Conservation (phyloP, 1,140 invertebrate genomes). For the Megalonaias nervosa region DNA sequence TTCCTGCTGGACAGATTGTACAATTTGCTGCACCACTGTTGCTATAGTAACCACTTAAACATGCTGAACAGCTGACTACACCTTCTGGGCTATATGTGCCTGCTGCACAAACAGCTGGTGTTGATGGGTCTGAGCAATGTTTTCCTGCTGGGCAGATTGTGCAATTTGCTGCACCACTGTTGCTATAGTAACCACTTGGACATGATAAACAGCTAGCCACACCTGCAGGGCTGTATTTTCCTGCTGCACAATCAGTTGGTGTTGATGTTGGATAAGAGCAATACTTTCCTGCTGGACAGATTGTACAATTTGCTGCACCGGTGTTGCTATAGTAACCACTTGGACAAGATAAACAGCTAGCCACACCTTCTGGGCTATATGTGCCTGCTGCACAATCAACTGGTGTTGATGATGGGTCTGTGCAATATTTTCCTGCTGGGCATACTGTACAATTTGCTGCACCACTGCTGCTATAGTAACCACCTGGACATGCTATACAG, state of each 20-base stretch:
- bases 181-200: constrained; percentile 33
- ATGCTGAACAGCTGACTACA: constrained; percentile 12
- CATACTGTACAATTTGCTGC: constrained; percentile 44
- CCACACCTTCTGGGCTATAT: constrained; percentile 21
- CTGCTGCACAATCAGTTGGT: constrained; percentile 24
- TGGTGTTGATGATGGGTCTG: constrained; percentile 7
- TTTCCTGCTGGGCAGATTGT: constrained; percentile 51
- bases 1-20: constrained; percentile 12
- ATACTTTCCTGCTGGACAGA: constrained; percentile 21
- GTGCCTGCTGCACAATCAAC: constrained; percentile 34
- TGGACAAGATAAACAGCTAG: constrained; percentile 23
- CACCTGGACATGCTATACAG: constrained; percentile 40
- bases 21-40: constrained; percentile 12
- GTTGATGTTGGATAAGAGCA: constrained; percentile 3
- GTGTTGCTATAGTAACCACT: constrained; percentile 32
- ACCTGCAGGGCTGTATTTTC: constrained; percentile 40
- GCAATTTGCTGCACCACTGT: constrained; percentile 26
- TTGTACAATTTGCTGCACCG: constrained; percentile 9
- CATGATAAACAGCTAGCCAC: constrained; percentile 35
- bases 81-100: constrained; percentile 33
- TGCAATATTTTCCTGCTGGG: constrained; percentile 48
- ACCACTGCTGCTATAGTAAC: constrained; percentile 24
- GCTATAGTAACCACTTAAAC: constrained; percentile 37
- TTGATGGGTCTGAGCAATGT: constrained; percentile 31
- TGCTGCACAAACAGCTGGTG: constrained; percentile 24